Percentiles rank a stretch among this genome's conserved stretches.
These are phyloP conservation scores for Deroplatys truncata DNA, from an alignment of 2,888 invertebrate species.

Conservation along the genomic window DNA sequence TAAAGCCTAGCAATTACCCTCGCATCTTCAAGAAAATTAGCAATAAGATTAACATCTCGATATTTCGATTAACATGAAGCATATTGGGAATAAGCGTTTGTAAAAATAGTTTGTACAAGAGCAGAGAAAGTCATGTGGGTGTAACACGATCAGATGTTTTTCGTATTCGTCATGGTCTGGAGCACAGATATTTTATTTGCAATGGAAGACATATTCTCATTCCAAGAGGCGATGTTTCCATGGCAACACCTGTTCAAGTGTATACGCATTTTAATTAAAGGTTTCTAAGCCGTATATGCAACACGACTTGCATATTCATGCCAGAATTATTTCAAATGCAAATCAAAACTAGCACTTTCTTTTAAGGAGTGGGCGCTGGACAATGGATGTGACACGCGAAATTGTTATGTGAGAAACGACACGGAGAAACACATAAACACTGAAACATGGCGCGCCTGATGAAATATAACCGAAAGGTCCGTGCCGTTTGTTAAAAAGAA, in stretches of 20 bases:
- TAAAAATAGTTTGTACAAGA: no score
- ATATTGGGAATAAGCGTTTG: no score
- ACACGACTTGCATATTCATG: neutral
- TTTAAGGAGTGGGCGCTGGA: neutral
- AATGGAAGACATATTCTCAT: no score
- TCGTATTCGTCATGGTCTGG: no score
- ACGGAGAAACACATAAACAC: neutral
- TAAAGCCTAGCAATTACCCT: no score
- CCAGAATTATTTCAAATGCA: neutral
- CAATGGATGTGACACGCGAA: neutral
- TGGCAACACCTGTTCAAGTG: neutral
- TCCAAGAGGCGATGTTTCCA: no score
- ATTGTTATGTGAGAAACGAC: neutral
- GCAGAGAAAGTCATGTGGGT: no score
- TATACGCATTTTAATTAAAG: neutral
- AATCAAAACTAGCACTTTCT: neutral
- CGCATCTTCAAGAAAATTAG: no score
- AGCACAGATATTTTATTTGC: no score
- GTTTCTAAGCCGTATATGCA: neutral
- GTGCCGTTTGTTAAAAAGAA: neutral
- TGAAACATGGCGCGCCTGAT: neutral
- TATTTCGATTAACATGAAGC: no score
- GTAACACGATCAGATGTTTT: no score
- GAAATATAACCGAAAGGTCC: neutral
- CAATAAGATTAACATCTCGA: no score